Evolutionary conservation across 37 sponge, comb jelly and placozoan genomes (phyloP).

Genomic region (Axinella damicornis): DNA sequence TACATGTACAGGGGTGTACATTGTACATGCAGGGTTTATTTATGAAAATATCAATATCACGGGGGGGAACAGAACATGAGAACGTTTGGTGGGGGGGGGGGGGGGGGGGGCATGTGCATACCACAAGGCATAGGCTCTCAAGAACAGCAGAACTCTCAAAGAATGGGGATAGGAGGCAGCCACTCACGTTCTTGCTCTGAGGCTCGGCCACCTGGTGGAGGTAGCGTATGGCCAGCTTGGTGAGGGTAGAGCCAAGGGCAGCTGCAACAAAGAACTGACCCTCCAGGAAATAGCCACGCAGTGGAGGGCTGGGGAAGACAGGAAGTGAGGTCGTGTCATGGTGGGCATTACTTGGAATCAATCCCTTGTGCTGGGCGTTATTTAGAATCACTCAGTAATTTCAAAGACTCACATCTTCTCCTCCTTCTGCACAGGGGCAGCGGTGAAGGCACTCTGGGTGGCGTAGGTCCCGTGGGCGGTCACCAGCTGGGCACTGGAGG

Average conservation of each 20-base stretch:
- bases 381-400: no score
- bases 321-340: not conserved
- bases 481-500: conserved; percentile 53
- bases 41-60: no score
- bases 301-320: conserved; percentile 73
- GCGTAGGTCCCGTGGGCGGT: conserved; percentile 98
- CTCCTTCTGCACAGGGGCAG: conserved; percentile 63
- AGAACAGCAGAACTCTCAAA: no score
- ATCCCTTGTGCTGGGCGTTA: no score
- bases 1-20: no score
- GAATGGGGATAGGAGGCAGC: no score
- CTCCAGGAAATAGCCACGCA: conserved; percentile 90
- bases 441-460: conserved; percentile 92
- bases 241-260: conserved; percentile 90
- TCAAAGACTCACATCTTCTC: conserved; percentile 63
- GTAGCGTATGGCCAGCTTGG: conserved; percentile 91
- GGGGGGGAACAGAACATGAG: not conserved
- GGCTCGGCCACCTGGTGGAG: conserved; percentile 44
- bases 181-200: conserved; percentile 82
- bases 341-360: no score
- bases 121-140: no score
- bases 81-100: no score
- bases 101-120: no score
- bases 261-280: conserved; percentile 97
- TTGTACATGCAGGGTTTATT: no score